Percentiles rank a stretch among this genome's conserved stretches.
Conservation (phyloP, 1,140 invertebrate species). For the Ptiloglossa arizonensis region DNA sequence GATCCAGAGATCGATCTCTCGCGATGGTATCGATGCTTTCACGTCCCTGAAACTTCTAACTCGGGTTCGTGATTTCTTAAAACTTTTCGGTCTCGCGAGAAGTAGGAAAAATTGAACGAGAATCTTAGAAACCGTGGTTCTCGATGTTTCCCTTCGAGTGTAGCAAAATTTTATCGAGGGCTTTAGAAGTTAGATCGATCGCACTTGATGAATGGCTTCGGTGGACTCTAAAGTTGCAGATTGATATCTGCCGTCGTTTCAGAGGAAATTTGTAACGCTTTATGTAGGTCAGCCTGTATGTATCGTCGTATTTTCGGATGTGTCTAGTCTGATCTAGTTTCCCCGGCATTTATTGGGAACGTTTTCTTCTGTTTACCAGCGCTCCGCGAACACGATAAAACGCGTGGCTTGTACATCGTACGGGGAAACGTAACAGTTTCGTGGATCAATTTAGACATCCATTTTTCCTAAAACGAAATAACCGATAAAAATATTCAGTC, state of each 20-base stretch:
- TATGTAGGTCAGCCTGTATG: background rate
- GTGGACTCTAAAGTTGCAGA: background rate
- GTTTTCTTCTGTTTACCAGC: background rate
- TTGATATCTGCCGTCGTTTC: background rate
- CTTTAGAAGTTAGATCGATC: background rate
- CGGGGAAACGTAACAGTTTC: no score
- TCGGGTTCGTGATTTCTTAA: background rate
- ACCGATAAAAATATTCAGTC: no score
- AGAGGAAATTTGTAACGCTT: background rate
- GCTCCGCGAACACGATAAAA: background rate
- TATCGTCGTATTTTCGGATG: background rate
- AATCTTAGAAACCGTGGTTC: no score
- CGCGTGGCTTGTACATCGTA: constrained; percentile 4
- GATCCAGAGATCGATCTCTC: no score
- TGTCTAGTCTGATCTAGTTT: background rate
- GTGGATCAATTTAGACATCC: no score
- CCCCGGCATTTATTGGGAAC: constrained; percentile 12
- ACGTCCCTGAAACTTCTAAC: background rate
- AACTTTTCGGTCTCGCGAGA: no score
- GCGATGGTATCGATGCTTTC: no score
- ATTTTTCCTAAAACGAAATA: no score
- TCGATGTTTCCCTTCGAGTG: background rate
- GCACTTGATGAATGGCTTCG: background rate
- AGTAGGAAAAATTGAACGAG: no score
- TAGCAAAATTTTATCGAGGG: background rate